Conservation (phyloP, 1,140 invertebrate genomes). For the Drosophila paulistorum region DNA sequence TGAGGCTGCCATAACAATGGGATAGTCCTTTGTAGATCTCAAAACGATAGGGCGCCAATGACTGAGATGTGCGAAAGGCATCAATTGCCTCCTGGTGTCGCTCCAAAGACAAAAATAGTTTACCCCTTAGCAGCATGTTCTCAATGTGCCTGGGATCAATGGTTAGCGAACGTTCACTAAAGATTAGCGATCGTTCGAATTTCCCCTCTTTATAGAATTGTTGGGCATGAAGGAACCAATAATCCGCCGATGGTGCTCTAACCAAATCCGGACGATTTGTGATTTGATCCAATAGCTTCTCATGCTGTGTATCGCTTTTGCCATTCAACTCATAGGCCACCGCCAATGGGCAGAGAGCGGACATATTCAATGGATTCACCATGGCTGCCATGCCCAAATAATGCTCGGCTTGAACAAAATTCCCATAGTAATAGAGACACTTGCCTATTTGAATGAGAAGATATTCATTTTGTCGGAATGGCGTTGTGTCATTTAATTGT, state of each 20-base stretch:
- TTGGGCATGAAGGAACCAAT: constrained; percentile 88
- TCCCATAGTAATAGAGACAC: constrained; percentile 87
- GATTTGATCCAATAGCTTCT: constrained; percentile 83
- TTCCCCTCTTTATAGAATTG: constrained; percentile 85
- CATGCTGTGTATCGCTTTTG: constrained; percentile 83
- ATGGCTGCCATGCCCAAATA: constrained; percentile 84
- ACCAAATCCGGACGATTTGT: constrained; percentile 83
- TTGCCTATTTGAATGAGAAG: constrained; percentile 87
- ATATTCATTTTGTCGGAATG: constrained; percentile 87
- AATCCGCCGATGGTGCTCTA: constrained; percentile 80
- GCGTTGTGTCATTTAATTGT: constrained; percentile 86
- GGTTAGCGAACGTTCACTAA: constrained; percentile 83
- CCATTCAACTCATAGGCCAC: constrained; percentile 83
- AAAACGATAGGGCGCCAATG: constrained; percentile 84
- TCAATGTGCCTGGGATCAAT: constrained; percentile 86
- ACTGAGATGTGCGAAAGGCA: constrained; percentile 88
- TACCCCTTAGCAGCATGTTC: constrained; percentile 88
- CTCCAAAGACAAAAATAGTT: constrained; percentile 87
- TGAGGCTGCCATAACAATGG: constrained; percentile 63
- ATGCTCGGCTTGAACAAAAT: constrained; percentile 84
- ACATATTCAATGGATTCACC: constrained; percentile 85
- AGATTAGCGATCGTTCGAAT: constrained; percentile 83
- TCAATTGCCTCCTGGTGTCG: constrained; percentile 87
- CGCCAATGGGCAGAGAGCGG: constrained; percentile 83
- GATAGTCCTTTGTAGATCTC: constrained; percentile 73